phyloP scores from a whole-genome alignment of 2,888 invertebrate species.

The Agelastica alni region DNA sequence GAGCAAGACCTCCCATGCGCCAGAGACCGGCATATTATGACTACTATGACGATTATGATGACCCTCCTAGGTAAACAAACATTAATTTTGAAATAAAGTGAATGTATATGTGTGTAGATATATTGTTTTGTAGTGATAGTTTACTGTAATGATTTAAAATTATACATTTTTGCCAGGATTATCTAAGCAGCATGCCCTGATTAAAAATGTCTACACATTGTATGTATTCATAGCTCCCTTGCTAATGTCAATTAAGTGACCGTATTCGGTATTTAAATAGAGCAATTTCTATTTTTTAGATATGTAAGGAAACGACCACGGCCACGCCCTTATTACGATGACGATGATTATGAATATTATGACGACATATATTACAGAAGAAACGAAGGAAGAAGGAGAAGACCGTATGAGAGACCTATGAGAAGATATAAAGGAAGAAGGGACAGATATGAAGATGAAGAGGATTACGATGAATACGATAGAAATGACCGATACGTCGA shows the following conservation, averaged over 20 bases:
- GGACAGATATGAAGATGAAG: slow-evolving; percentile 45
- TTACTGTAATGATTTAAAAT: no score
- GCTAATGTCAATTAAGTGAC: no score
- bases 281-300: no score
- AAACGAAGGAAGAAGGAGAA: slow-evolving; percentile 39
- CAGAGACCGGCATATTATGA: slow-evolving; percentile 68
- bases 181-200: no score
- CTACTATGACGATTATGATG: slow-evolving; percentile 71
- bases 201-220: no score
- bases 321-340: slow-evolving; percentile 59
- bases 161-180: no score
- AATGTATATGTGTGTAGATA: no score
- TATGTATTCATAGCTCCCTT: no score
- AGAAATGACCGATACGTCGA: slow-evolving; percentile 1
- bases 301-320: slow-evolving; percentile 62
- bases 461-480: slow-evolving; percentile 39
- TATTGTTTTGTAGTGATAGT: no score
- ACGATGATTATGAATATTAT: slow-evolving; percentile 51
- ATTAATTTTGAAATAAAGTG: no score
- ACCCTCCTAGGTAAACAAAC: slow-evolving; percentile 55
- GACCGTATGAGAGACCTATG: slow-evolving; percentile 42
- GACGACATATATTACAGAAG: slow-evolving; percentile 31
- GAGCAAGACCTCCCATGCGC: slow-evolving; percentile 58
- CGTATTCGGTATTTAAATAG: no score
- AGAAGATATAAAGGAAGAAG: slow-evolving; percentile 42